These are phyloP conservation scores for Agraylea sexmaculata DNA, from an alignment of 1,140 invertebrate genomes.

Conservation along the genomic window DNA sequence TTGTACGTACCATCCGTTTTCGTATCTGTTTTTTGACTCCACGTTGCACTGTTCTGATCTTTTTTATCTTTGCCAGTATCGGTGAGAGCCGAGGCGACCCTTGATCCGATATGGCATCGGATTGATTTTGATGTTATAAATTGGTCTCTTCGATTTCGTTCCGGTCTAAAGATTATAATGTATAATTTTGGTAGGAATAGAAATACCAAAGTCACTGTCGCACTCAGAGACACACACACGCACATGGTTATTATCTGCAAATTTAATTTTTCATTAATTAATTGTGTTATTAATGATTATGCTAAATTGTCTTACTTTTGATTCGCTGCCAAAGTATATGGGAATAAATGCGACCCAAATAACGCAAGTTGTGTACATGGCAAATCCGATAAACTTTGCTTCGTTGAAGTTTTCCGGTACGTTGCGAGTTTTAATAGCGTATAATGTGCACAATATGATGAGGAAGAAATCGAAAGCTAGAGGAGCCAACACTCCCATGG, in stretches of 20 bases:
- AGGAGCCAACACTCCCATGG: conserved; percentile 58
- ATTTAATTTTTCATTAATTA: neutral
- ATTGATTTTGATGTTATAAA: conserved; percentile 71
- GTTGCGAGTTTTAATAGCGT: conserved; percentile 77
- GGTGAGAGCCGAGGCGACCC: conserved; percentile 32
- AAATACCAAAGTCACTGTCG: conserved; percentile 62
- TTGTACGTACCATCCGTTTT: too few relatives aligned
- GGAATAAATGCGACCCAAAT: conserved; percentile 84
- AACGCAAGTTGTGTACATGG: conserved; percentile 81
- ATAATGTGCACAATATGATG: conserved; percentile 68
- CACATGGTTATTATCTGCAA: conserved; percentile 54
- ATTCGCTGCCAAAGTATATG: conserved; percentile 69
- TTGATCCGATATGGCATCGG: conserved; percentile 62
- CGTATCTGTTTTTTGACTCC: too few relatives aligned
- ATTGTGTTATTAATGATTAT: neutral
- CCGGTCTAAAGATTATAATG: conserved; percentile 63
- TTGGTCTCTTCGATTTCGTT: conserved; percentile 64
- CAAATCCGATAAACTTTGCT: conserved; percentile 72
- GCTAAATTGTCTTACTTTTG: conserved; percentile 45
- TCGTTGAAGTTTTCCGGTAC: conserved; percentile 85
- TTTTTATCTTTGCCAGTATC: conserved; percentile 28
- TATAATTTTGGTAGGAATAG: conserved; percentile 73
- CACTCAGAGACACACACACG: conserved; percentile 59
- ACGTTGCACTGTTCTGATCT: too few relatives aligned
- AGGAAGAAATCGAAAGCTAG: conserved; percentile 70